phyloP scores from a whole-genome alignment of 1,140 invertebrate species.

The Colletes gigas region DNA sequence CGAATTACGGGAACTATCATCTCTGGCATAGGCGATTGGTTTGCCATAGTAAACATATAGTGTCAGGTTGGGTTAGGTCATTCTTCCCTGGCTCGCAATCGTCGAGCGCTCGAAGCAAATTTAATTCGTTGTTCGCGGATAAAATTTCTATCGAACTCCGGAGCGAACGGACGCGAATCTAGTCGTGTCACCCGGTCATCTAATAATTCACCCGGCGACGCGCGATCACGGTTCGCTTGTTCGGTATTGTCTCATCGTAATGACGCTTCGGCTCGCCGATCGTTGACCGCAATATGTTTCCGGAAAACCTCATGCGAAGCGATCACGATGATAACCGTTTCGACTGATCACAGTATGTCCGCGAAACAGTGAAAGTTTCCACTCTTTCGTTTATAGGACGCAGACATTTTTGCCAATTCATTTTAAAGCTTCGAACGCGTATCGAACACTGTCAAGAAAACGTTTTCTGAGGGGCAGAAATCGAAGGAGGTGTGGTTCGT shows the following conservation, averaged over 20 bases:
- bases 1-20: slow-evolving; percentile 50
- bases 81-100: background rate
- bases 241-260: slow-evolving; percentile 43
- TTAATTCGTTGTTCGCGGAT: background rate
- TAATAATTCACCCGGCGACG: slow-evolving; percentile 33
- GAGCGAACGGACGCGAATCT: background rate
- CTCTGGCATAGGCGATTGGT: slow-evolving; percentile 21
- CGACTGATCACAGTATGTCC: background rate
- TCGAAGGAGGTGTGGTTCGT: too few relatives aligned
- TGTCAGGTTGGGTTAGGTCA: slow-evolving; percentile 18
- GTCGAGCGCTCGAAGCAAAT: background rate
- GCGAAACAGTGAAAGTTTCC: slow-evolving; percentile 28
- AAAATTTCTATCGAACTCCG: too few relatives aligned
- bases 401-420: background rate
- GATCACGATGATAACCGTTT: slow-evolving; percentile 22
- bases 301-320: slow-evolving; percentile 48
- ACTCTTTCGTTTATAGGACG: background rate
- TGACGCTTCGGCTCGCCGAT: slow-evolving; percentile 33
- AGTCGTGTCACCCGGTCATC: background rate
- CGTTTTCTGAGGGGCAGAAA: too few relatives aligned
- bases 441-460: too few relatives aligned
- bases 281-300: slow-evolving; percentile 51
- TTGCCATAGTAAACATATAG: slow-evolving; percentile 2
- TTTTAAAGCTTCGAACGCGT: too few relatives aligned
- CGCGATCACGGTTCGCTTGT: slow-evolving; percentile 38